Conservation (phyloP, 1,140 invertebrate species). For the Meloidogyne chitwoodi region DNA sequence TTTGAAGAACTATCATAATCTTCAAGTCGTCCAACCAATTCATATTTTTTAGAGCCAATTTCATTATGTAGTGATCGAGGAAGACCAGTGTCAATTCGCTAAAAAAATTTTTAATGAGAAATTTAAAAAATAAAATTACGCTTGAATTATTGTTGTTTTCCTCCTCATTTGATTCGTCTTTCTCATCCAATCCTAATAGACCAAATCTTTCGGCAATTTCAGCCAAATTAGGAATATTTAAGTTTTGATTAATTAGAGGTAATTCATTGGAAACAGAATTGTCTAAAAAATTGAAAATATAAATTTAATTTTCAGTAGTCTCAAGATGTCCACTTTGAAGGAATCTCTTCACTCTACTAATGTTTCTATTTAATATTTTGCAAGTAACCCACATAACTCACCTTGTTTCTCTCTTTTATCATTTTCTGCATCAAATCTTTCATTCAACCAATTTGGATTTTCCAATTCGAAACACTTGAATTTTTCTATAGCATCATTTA, state of each 20-base stretch:
- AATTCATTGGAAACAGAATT: neutral
- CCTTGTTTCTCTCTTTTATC: constrained; percentile 1
- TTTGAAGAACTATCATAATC: constrained; percentile 5
- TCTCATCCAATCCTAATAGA: constrained; percentile 1
- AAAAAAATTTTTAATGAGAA: neutral
- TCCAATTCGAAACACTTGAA: neutral
- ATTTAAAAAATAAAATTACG: neutral
- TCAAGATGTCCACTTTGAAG: no score
- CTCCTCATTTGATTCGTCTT: neutral
- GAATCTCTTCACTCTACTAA: no score
- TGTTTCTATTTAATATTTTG: neutral
- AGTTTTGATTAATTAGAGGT: neutral
- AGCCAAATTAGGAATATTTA: neutral
- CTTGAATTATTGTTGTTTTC: neutral
- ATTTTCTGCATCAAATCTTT: constrained; percentile 14
- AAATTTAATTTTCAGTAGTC: neutral
- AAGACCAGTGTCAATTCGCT: neutral
- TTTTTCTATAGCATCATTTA: constrained; percentile 8
- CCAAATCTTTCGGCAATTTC: constrained; percentile 12
- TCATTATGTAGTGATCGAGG: neutral
- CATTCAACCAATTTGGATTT: constrained; percentile 28
- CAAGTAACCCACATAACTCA: neutral
- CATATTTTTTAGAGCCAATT: neutral
- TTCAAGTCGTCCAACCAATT: neutral
- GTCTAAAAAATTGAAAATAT: neutral